A percentile compares a stretch with the other conserved stretches of the same genome.
These are phyloP conservation scores for Pseudococcus viburni DNA, from an alignment of 2,888 invertebrate species.

Conservation along the genomic window DNA sequence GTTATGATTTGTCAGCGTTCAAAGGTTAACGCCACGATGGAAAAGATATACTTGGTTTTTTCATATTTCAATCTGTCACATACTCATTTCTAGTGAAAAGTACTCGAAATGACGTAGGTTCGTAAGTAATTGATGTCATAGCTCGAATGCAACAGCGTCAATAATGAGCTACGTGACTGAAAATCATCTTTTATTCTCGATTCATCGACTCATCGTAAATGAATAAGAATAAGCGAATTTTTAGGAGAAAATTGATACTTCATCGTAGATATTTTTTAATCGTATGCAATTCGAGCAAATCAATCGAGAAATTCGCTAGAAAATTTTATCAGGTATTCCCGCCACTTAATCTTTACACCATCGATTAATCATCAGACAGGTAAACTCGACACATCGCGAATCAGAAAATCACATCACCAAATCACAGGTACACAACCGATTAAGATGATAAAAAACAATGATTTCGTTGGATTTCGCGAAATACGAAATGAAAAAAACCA, in stretches of 20 bases:
- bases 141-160: not conserved
- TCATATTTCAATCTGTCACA: not conserved
- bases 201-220: too few relatives aligned
- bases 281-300: too few relatives aligned
- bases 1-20: not conserved
- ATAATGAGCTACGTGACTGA: too few relatives aligned
- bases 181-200: too few relatives aligned
- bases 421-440: not conserved
- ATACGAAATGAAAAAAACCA: constrained; percentile 7
- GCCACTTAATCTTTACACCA: too few relatives aligned
- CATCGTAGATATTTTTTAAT: too few relatives aligned
- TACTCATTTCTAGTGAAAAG: not conserved
- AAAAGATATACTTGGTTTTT: not conserved
- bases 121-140: not conserved
- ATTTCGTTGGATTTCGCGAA: not conserved
- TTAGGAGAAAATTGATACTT: too few relatives aligned
- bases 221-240: too few relatives aligned
- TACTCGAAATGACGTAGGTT: not conserved
- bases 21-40: not conserved
- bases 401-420: not conserved
- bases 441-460: not conserved
- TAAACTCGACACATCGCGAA: not conserved
- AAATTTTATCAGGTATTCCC: too few relatives aligned
- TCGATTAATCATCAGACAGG: not conserved
- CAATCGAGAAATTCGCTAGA: too few relatives aligned